Conservation (phyloP, 2,888 invertebrate species). For the Deroplatys truncata region DNA sequence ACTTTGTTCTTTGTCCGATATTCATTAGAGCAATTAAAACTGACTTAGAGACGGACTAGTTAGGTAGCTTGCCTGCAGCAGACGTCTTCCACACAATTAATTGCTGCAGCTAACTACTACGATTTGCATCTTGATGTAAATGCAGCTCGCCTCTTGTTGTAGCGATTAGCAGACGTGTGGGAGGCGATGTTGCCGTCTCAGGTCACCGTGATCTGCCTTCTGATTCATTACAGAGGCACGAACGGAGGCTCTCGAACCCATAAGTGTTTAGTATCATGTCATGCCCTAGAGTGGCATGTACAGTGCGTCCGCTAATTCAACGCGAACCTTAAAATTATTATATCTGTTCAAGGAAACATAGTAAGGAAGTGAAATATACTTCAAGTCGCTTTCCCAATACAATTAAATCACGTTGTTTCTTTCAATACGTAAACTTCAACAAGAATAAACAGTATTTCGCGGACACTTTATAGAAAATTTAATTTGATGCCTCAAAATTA, state of each 20-base stretch:
- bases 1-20: constrained; percentile 16
- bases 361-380: too few relatives aligned
- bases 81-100: constrained; percentile 16
- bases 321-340: too few relatives aligned
- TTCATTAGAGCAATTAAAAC: constrained; percentile 27
- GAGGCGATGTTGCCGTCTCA: neutral
- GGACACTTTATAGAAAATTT: too few relatives aligned
- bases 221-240: neutral
- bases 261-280: neutral
- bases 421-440: too few relatives aligned
- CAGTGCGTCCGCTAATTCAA: too few relatives aligned
- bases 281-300: too few relatives aligned
- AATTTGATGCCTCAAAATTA: too few relatives aligned
- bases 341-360: too few relatives aligned
- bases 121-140: constrained; percentile 27
- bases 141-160: constrained; percentile 1
- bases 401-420: too few relatives aligned
- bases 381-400: too few relatives aligned
- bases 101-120: constrained; percentile 18
- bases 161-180: neutral
- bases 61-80: constrained; percentile 15
- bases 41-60: constrained; percentile 21
- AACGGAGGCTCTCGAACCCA: neutral
- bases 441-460: too few relatives aligned
- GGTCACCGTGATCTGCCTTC: neutral